These are phyloP conservation scores for Allolobophora icterica DNA, from an alignment of 2,888 invertebrate genomes.

Conservation along the genomic window DNA sequence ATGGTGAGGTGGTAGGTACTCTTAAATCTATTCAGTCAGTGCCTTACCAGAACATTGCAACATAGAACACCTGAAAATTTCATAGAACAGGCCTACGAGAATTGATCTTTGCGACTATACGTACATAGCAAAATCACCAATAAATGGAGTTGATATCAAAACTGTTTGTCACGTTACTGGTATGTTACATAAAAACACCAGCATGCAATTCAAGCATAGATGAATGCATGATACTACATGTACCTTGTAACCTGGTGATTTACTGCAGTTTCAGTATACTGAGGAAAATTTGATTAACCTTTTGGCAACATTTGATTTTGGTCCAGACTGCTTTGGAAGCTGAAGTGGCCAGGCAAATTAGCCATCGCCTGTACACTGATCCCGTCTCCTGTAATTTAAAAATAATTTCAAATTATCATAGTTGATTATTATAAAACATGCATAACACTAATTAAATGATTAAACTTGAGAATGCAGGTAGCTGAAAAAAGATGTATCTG, in stretches of 20 bases:
- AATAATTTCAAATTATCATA: neutral
- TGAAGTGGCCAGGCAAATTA: slow-evolving; percentile 21
- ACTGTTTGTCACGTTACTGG: neutral
- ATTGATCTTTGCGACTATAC: neutral
- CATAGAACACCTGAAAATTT: neutral
- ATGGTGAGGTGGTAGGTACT: too few species aligned
- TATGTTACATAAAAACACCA: neutral
- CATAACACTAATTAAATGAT: neutral
- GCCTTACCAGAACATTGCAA: too few species aligned
- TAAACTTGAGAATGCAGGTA: neutral
- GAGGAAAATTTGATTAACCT: slow-evolving; percentile 22
- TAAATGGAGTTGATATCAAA: neutral
- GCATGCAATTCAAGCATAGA: slow-evolving; percentile 1
- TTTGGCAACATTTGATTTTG: neutral
- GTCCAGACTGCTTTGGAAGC: neutral
- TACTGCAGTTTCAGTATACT: neutral
- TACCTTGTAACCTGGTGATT: neutral
- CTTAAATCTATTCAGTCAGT: too few species aligned
- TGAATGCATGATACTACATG: neutral
- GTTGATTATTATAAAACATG: neutral
- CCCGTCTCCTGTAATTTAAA: neutral
- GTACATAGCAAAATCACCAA: neutral
- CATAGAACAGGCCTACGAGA: neutral
- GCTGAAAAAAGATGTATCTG: neutral
- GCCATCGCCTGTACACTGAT: neutral